Conservation (phyloP, 2,113 vertebrate genomes). For the Pollachius pollachius region DNA sequence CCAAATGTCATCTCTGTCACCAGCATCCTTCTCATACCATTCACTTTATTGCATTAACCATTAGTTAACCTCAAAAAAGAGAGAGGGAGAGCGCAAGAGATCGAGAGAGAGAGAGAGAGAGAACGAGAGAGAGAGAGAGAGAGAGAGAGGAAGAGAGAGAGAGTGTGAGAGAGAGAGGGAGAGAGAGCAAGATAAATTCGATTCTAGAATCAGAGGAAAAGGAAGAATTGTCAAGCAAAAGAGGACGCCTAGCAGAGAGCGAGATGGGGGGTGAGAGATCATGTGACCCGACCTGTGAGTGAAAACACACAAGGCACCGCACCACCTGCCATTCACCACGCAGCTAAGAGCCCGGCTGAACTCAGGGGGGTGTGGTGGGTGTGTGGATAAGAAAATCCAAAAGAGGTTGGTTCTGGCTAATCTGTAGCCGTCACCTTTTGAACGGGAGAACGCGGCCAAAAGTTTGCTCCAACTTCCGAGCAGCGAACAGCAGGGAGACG, state of each 20-base stretch:
- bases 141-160: neutral
- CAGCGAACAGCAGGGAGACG: too few relatives aligned
- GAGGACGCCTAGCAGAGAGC: neutral
- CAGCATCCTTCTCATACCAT: slow-evolving; percentile 19
- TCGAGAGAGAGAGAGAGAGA: neutral
- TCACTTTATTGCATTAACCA: slow-evolving; percentile 38
- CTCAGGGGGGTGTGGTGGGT: neutral
- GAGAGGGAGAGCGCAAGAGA: slow-evolving; percentile 14
- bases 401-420: too few relatives aligned
- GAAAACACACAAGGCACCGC: neutral
- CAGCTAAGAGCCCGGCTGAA: too few relatives aligned
- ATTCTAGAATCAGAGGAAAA: neutral
- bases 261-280: too few relatives aligned
- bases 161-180: slow-evolving; percentile 1
- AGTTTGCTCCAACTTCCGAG: too few relatives aligned
- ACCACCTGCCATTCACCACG: too few relatives aligned
- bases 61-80: slow-evolving; percentile 33
- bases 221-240: neutral
- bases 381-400: too few relatives aligned
- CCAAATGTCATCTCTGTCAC: slow-evolving; percentile 21
- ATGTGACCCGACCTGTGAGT: neutral
- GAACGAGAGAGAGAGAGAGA: neutral
- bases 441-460: neutral
- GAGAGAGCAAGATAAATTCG: neutral
- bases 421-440: too few relatives aligned